Evolutionary conservation across 2,888 invertebrate species (phyloP), one percentile per base, ranked within the genome.

Genomic region (Platynereis dumerilii): DNA sequence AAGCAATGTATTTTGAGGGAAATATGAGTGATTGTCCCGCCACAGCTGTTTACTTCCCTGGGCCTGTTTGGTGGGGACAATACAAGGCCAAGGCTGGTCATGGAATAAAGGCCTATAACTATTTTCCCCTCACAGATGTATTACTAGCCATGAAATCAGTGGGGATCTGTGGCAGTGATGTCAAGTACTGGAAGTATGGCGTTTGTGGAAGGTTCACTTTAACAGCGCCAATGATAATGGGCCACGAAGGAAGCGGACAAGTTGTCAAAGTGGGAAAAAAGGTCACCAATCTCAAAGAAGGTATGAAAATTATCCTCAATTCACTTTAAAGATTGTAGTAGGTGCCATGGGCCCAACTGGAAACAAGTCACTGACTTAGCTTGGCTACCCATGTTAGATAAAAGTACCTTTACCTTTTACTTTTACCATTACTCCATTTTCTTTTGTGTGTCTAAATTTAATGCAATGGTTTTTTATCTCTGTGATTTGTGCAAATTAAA

Each of bases 181-280:
- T 78, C n/a, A 77, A 78, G 60, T 76, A 76, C 70, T 78, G 78
- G 77, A 64, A 60, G 58, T 69, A 72, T 17, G 77, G 76, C 5
- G 69, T 73, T 26, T 76, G 77, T 69, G 77, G 76, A 1, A 54
- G 70, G 48, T 76, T 74, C 58, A 68, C 64, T 15, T 55, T 78
- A n/a, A 55, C 34, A n/a, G 24, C 42, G 15, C 76, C 76, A 1
- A 76, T 77, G 76, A 72, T 77, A 10, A 69, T 78, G 58, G 77
- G 78, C 2, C 78, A 78, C 60, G 78, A 78, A 66, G 76, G 72
- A 3, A 77, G 76, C 55, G 77, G 77, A 2, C 73, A 73, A 7
- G 75, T 78, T 2, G 65, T 73, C 0, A 66, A 71, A 27, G 60
- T 73, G 15, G 78, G 78, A 52, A 44, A 71, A 12, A 69, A 66